Evolutionary conservation across 2,797 vertebrate species (phyloP), one percentile per base, ranked within the genome.

Genomic region (Podarcis lilfordi): DNA sequence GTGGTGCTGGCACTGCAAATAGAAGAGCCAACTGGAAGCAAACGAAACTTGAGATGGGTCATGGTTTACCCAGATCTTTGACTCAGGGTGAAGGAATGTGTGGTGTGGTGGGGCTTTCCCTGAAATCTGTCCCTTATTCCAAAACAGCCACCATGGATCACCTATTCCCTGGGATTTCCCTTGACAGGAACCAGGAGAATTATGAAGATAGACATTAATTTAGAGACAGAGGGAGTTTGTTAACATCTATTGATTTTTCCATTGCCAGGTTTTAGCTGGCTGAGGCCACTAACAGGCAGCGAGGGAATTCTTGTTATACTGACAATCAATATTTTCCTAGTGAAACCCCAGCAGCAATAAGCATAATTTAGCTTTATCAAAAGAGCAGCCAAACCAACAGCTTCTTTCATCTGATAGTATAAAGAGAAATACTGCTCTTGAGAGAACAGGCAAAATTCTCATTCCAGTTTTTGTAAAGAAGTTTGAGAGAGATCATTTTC

Each of bases 331-430:
- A 86, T 85, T 86, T 77, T 88, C 87, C 88, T 85, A 89, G 91
- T 72, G 72, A 91, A 91, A 87, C 88, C 35, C 75, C 72, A 86
- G 78, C 92, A 93, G 79, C 68, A 37, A 74, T 84, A 66, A 86
- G 59, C 77, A 25, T 15, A 91, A 76, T 80, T 87, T 74, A 5
- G 61, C n/a, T 80, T 91, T 89, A 85, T 88, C 90, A 59, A 25
- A 89, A 84, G 76, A 10, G 66, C 85, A 75, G 76, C 87, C 91
- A 89, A 64, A 3, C 4, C 0, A 84, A 84, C 85, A 88, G 86
- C 86, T 92, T 92, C 89, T 43, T 61, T 72, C 81, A 90, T 82
- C 86, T 89, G 88, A 6, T 82, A 90, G 81, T 69, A 84, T 88
- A 89, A 87, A 89, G 85, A 9, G 21, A 77, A 11, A 21, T 77